Evolutionary conservation across 2,797 vertebrate genomes (phyloP).

Genomic region (Ataeniobius toweri): DNA sequence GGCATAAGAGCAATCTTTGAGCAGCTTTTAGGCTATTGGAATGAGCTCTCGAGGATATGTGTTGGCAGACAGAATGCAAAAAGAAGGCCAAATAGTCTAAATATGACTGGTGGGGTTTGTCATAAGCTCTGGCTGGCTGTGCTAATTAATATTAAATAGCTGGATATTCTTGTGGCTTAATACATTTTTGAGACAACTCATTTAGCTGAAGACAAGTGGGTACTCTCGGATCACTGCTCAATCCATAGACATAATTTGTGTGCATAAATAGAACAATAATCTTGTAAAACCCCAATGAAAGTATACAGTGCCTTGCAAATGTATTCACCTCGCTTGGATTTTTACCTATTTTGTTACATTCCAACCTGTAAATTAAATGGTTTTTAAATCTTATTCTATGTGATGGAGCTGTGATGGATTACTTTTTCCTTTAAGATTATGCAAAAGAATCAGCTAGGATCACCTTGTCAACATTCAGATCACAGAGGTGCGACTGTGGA

Average conservation of each 20-base stretch:
- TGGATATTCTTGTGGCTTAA: slow-evolving; percentile 5
- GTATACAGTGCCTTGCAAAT: too few species aligned
- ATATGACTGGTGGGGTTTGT: slow-evolving; percentile 4
- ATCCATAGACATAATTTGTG: not conserved
- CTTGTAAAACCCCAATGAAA: not conserved
- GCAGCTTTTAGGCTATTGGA: slow-evolving; percentile 34
- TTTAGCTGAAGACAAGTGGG: slow-evolving; percentile 3
- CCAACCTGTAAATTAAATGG: too few species aligned
- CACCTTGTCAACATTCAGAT: too few species aligned
- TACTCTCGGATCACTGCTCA: not conserved
- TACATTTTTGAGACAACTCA: not conserved
- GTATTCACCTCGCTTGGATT: too few species aligned
- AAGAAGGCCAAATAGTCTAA: not conserved
- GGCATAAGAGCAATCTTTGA: slow-evolving; percentile 19
- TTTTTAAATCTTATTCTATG: too few species aligned
- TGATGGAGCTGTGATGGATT: too few species aligned
- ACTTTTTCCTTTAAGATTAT: too few species aligned
- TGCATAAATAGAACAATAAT: not conserved
- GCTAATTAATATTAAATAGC: slow-evolving; percentile 24
- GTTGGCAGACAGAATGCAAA: slow-evolving; percentile 12
- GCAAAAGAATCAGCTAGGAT: too few species aligned
- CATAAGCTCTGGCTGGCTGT: slow-evolving; percentile 15
- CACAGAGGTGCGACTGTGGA: too few species aligned
- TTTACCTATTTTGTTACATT: too few species aligned
- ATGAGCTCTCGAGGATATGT: slow-evolving; percentile 17